Evolutionary conservation across 2,888 invertebrate genomes (phyloP), one percentile per base, ranked within the genome.

Genomic region (Perithous albicinctus): DNA sequence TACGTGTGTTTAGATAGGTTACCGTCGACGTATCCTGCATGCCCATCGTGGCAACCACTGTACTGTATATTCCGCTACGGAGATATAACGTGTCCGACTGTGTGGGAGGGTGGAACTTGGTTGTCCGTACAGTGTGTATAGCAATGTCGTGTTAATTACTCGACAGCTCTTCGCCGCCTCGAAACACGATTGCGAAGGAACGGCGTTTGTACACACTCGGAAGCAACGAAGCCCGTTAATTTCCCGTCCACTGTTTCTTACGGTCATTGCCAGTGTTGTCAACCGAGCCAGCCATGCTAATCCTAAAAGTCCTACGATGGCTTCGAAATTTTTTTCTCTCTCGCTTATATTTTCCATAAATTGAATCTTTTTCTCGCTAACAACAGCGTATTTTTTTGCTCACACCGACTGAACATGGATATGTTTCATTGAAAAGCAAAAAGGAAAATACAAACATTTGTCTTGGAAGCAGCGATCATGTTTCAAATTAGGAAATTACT

Each of bases 121-220:
- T 35, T 69, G 74, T 72, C 61, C 23, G 64, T 64, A 61, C 41
- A 63, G 48, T 54, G 63, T n/a, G n/a, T n/a, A n/a, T 66, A 67
- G 70, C 77, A 70, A 84, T 85, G 83, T 86, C 83, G 84, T 69
- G 86, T 87, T 87, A 88, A 86, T 88, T 87, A 87, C 84, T 85
- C 80, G 83, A 85, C 86, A 84, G 78, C 84, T 82, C 83, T 80
- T 82, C 84, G 86, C 82, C 87, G 87, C 85, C 75, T 86, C 72
- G 79, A 67, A 83, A 85, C 82, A 78, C 85, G 79, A 66, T 59
- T 64, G 41, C 56, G 72, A 73, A 61, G 72, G 61, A 64, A 78
- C n/a, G n/a, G n/a, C n/a, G 43, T 69, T 61, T 69, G 18, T 26
- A 10, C 56, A 29, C 43, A 32, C 46, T 35, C 32, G 61, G n/a